These are phyloP conservation scores for Notocelia uddmanniana DNA, from an alignment of 2,888 invertebrate genomes.

Conservation along the genomic window DNA sequence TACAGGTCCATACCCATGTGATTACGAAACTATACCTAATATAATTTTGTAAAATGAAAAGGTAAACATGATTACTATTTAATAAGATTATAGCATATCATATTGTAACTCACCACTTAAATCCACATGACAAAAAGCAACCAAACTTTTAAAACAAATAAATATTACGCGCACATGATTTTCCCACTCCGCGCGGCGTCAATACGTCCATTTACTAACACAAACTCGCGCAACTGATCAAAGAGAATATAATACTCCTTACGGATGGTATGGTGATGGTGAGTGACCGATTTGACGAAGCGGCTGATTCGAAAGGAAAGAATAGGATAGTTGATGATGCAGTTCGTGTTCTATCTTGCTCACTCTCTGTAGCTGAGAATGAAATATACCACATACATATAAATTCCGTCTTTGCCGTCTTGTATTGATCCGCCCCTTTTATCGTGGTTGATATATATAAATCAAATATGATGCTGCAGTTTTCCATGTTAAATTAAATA, in stretches of 20 bases:
- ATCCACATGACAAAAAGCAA: conserved; percentile 4
- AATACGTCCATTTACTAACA: conserved; percentile 61
- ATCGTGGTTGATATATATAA: background rate
- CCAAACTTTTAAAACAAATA: conserved; percentile 40
- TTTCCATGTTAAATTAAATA: background rate
- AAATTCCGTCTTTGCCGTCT: conserved; percentile 61
- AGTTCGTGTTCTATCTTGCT: conserved; percentile 17
- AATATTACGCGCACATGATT: conserved; percentile 67
- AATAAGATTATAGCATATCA: background rate
- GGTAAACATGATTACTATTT: background rate
- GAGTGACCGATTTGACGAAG: background rate
- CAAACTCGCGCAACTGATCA: conserved; percentile 67
- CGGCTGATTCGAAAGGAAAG: conserved; percentile 10
- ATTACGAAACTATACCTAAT: background rate
- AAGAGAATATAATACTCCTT: conserved; percentile 8
- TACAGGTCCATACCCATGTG: no score
- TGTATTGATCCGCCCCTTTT: conserved; percentile 71
- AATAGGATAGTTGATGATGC: conserved; percentile 46
- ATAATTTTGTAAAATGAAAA: background rate
- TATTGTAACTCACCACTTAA: conserved; percentile 17
- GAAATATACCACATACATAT: conserved; percentile 53
- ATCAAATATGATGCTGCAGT: background rate
- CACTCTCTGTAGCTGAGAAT: conserved; percentile 49
- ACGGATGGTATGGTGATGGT: background rate
- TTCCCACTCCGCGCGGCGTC: conserved; percentile 54